Evolutionary conservation across 1,140 invertebrate genomes (phyloP).

Genomic region (Cecropterus lyciades): DNA sequence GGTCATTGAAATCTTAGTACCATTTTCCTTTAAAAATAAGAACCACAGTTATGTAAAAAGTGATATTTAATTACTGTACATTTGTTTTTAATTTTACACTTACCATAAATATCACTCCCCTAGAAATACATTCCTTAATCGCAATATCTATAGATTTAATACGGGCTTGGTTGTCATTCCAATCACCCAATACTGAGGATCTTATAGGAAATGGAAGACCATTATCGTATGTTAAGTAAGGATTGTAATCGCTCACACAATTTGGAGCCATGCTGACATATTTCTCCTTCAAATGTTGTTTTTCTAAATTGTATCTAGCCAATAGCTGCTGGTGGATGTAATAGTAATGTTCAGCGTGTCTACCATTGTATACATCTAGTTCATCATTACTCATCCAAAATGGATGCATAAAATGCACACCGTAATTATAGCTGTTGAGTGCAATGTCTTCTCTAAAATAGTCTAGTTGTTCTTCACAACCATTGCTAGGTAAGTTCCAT

Average conservation of each 20-base stretch:
- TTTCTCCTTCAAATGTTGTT: slow-evolving; percentile 67
- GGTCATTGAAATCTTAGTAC: slow-evolving; percentile 55
- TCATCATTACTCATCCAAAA: slow-evolving; percentile 87
- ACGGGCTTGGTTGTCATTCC: slow-evolving; percentile 55
- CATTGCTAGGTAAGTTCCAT: slow-evolving; percentile 77
- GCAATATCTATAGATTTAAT: slow-evolving; percentile 69
- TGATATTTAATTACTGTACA: slow-evolving; percentile 11
- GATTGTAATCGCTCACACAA: slow-evolving; percentile 58
- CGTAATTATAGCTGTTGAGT: slow-evolving; percentile 90
- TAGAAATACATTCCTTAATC: slow-evolving; percentile 67
- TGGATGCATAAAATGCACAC: slow-evolving; percentile 87
- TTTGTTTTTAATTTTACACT: slow-evolving; percentile 7
- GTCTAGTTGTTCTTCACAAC: slow-evolving; percentile 86
- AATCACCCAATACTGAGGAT: slow-evolving; percentile 51
- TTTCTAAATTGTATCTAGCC: slow-evolving; percentile 88
- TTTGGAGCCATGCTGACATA: slow-evolving; percentile 41
- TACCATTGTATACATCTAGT: slow-evolving; percentile 82
- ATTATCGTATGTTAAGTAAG: slow-evolving; percentile 69
- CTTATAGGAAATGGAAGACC: slow-evolving; percentile 67
- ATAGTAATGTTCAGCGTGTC: slow-evolving; percentile 87
- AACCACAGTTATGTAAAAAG: neutral
- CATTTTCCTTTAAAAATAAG: slow-evolving; percentile 55
- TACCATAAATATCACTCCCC: slow-evolving; percentile 69
- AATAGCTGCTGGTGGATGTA: slow-evolving; percentile 85
- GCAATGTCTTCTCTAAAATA: slow-evolving; percentile 91